phyloP scores from a whole-genome alignment of 2,797 vertebrate species.

The Peromyscus aztecus region DNA sequence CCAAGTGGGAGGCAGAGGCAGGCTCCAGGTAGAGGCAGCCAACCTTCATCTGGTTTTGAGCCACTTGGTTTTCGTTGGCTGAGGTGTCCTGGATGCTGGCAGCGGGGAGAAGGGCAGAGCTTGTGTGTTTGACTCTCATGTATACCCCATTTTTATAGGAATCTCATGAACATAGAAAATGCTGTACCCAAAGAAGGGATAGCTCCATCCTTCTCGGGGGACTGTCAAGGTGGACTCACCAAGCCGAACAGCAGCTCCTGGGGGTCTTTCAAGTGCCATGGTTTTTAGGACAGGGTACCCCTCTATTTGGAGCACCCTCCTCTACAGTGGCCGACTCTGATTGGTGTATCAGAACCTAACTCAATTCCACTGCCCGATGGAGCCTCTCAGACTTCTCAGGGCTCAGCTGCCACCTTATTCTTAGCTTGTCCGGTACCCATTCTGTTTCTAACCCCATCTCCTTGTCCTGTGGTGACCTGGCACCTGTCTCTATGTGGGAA shows the following conservation, averaged over 20 bases:
- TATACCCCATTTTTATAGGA: neutral
- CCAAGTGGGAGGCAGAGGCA: neutral
- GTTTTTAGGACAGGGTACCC: rapidly evolving
- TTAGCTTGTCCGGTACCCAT: neutral
- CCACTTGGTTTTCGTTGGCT: neutral
- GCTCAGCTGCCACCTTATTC: neutral
- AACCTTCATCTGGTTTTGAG: neutral
- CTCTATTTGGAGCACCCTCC: too few species aligned
- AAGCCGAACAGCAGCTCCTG: neutral
- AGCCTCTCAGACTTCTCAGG: neutral
- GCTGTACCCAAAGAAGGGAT: too few species aligned
- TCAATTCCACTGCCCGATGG: neutral
- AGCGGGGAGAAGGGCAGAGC: neutral
- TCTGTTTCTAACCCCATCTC: neutral
- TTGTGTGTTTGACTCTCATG: neutral
- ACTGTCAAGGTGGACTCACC: neutral
- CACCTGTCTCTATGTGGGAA: neutral
- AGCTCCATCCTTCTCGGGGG: neutral
- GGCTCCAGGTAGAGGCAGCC: rapidly evolving
- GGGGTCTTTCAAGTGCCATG: neutral
- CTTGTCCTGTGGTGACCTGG: neutral
- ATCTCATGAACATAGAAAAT: neutral
- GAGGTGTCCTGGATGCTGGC: neutral
- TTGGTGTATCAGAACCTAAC: neutral
- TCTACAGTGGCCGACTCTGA: neutral